These are phyloP conservation scores for Bombyx huttoni DNA, from an alignment of 2,888 invertebrate genomes.

Conservation along the genomic window DNA sequence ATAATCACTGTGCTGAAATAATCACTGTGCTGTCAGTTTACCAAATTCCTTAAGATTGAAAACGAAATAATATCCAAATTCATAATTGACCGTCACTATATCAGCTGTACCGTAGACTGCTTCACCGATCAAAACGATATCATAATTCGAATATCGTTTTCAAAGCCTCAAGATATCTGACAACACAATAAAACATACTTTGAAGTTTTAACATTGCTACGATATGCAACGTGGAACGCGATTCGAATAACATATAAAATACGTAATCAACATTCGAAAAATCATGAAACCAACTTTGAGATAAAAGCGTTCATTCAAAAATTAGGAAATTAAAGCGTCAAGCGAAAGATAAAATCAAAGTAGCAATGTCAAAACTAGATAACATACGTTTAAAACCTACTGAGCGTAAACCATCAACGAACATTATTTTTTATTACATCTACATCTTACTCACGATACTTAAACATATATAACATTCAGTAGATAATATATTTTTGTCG, in stretches of 20 bases:
- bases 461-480: constrained; percentile 71
- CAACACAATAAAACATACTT: constrained; percentile 48
- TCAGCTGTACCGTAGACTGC: neutral
- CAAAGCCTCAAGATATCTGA: constrained; percentile 24
- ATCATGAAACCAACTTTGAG: constrained; percentile 58
- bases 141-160: neutral
- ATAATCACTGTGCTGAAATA: neutral
- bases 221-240: constrained; percentile 17
- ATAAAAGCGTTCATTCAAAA: constrained; percentile 23
- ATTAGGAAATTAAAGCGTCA: constrained; percentile 23
- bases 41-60: neutral
- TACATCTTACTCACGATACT: constrained; percentile 49
- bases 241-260: constrained; percentile 6
- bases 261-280: constrained; percentile 10
- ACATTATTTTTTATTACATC: constrained; percentile 38
- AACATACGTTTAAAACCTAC: constrained; percentile 39
- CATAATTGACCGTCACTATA: constrained; percentile 53
- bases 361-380: constrained; percentile 67
- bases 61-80: constrained; percentile 26
- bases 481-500: constrained; percentile 43
- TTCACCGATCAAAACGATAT: neutral
- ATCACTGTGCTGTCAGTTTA: constrained; percentile 41
- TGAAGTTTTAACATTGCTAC: constrained; percentile 68
- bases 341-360: constrained; percentile 18
- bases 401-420: constrained; percentile 48